These are phyloP conservation scores for Indicator indicator DNA, from an alignment of 2,113 vertebrate species.

Conservation along the genomic window DNA sequence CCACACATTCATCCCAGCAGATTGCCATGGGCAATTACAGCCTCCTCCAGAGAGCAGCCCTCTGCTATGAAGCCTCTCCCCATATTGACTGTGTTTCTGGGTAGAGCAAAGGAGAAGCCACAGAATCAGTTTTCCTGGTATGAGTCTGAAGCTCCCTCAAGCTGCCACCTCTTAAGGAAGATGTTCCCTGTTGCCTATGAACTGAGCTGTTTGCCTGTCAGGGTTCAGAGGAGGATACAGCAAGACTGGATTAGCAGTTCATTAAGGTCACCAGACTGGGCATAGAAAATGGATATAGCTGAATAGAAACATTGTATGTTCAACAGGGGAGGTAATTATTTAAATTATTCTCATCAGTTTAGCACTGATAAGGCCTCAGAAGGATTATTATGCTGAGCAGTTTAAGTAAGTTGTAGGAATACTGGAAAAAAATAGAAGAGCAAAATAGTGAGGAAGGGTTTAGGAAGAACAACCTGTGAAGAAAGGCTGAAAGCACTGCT, in stretches of 20 bases:
- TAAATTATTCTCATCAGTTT: background rate
- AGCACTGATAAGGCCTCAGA: background rate
- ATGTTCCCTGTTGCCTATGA: background rate
- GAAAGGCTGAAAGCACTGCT: background rate
- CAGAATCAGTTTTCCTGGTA: background rate
- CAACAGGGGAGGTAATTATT: background rate
- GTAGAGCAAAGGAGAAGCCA: background rate
- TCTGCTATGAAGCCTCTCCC: background rate
- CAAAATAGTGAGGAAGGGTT: background rate
- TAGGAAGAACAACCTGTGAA: background rate
- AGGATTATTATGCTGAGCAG: background rate
- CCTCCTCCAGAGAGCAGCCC: fast-evolving
- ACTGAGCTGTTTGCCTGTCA: background rate
- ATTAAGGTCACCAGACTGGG: background rate
- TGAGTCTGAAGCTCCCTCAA: background rate
- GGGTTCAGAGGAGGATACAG: background rate
- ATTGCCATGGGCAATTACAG: background rate
- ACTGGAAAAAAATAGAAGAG: background rate
- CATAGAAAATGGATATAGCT: background rate
- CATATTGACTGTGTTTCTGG: background rate
- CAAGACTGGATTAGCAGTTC: background rate
- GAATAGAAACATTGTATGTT: background rate
- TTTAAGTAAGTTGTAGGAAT: background rate
- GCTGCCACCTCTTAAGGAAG: background rate
- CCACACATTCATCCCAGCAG: background rate